These are phyloP conservation scores for Thamnophis sirtalis DNA, from an alignment of 2,113 vertebrate species.

Conservation along the genomic window DNA sequence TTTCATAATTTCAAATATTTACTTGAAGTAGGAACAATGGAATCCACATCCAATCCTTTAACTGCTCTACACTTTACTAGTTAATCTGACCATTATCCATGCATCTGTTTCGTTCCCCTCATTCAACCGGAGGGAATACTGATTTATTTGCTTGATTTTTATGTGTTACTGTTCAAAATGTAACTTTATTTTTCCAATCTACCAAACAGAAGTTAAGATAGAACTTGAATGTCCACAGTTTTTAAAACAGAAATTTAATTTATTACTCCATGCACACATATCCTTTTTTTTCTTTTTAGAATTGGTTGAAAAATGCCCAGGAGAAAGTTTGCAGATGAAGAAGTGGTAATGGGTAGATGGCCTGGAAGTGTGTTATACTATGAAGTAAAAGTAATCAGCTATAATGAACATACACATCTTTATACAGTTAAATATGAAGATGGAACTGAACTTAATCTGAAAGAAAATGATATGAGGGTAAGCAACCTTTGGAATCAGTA, in stretches of 20 bases:
- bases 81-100: not conserved
- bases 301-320: slow-evolving; percentile 77
- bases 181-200: not conserved
- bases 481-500: not conserved
- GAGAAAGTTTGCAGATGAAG: slow-evolving; percentile 79
- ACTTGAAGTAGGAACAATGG: not conserved
- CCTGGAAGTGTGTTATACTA: slow-evolving; percentile 92
- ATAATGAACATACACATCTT: slow-evolving; percentile 72
- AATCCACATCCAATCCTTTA: not conserved
- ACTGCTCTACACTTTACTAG: not conserved
- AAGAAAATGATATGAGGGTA: slow-evolving; percentile 88
- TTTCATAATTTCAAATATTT: not conserved
- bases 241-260: fast-evolving
- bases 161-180: not conserved
- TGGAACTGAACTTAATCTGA: slow-evolving; percentile 89
- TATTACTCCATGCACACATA: not conserved
- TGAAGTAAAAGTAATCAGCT: slow-evolving; percentile 82
- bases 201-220: not conserved
- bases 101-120: not conserved
- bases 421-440: slow-evolving; percentile 96
- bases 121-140: not conserved
- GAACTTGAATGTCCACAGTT: not conserved
- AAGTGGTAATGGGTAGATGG: slow-evolving; percentile 93
- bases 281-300: slow-evolving; percentile 28
- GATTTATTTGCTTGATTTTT: not conserved